Evolutionary conservation across 2,113 vertebrate genomes (phyloP), one percentile per base, ranked within the genome.

Genomic region (Coptodon bakossiorum): DNA sequence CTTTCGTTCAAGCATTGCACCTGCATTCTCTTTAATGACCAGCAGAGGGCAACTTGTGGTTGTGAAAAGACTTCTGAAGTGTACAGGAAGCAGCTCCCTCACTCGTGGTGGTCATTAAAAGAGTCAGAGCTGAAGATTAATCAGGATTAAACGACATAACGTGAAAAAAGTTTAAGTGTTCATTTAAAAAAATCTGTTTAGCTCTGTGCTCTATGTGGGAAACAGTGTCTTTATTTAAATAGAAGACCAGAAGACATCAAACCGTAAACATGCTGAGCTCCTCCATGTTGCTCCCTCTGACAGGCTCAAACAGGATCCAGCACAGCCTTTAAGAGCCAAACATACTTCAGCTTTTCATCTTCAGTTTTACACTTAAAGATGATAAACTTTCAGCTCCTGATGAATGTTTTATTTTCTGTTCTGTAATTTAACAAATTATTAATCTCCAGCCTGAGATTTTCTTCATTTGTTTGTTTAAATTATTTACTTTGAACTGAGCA

Each of bases 341-440:
- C 3, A 22, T 1, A 52, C 0, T 53, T 53, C 52, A 53, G 52
- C 0, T 11, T 11, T 53, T 53, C 52, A 22, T 54, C 52, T 0
- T 22, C 52, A 6, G n/a, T 22, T 22, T 6, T 12, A 54, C 52
- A 54, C 52, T 6, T 54, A 54, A 54, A 54, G 10, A 54, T 6
- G 5, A 54, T 54, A 0, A 4, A 54, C 0, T 54, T 0, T 22
- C 5, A 54, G n/a, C n/a, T 0, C 52, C 0, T 6, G 9, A 4
- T 54, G 19, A 54, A 11, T 2, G 19, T 0, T 54, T 11, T 22
- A 22, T 11, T 53, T 0, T 9, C 17, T 22, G 9, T 54, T 22
- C 10, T 54, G 3, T 54, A 54, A 54, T 0, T 22, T 6, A 54
- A 54, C 10, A 0, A 6, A 12, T 54, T 12, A 54, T 22, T 54